phyloP scores from a whole-genome alignment of 2,888 invertebrate genomes.

The Drosophila falleni region DNA sequence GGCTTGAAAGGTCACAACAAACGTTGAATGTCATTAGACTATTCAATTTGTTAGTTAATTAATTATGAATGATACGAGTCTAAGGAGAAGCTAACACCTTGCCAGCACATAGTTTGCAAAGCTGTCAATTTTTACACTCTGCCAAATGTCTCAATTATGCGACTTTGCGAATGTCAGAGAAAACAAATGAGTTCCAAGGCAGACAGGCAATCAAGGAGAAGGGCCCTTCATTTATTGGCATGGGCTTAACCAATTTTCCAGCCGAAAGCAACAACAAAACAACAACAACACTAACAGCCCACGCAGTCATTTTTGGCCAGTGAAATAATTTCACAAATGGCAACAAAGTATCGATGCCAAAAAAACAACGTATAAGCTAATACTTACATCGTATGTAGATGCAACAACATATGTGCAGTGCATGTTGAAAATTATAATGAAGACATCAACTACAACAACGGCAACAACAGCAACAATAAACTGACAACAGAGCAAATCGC shows the following conservation, averaged over 20 bases:
- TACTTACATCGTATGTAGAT: constrained; percentile 23
- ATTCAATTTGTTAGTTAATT: constrained; percentile 46
- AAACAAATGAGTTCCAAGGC: constrained; percentile 64
- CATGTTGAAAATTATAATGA: constrained; percentile 78
- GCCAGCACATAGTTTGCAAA: constrained; percentile 7
- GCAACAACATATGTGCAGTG: constrained; percentile 40
- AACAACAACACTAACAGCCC: constrained; percentile 36
- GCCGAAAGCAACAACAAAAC: constrained; percentile 2
- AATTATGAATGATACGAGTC: constrained; percentile 12
- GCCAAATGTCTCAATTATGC: constrained; percentile 71
- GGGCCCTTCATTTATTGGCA: constrained; percentile 35
- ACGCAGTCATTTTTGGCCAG: constrained; percentile 62
- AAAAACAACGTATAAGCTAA: constrained; percentile 25
- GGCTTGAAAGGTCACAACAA: constrained; percentile 45
- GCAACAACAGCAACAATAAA: constrained; percentile 40
- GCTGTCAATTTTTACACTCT: constrained; percentile 54
- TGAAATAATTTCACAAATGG: constrained; percentile 68
- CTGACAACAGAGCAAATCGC: constrained; percentile 73
- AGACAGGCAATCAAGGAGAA: constrained; percentile 44
- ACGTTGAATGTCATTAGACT: constrained; percentile 28
- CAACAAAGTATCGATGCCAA: constrained; percentile 26
- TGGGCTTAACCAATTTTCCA: constrained; percentile 75
- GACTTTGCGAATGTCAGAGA: constrained; percentile 43
- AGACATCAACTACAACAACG: constrained; percentile 71
- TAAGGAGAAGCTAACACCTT: constrained; percentile 13